Conservation (phyloP, 2,113 vertebrate species). For the Oncorhynchus keta region DNA sequence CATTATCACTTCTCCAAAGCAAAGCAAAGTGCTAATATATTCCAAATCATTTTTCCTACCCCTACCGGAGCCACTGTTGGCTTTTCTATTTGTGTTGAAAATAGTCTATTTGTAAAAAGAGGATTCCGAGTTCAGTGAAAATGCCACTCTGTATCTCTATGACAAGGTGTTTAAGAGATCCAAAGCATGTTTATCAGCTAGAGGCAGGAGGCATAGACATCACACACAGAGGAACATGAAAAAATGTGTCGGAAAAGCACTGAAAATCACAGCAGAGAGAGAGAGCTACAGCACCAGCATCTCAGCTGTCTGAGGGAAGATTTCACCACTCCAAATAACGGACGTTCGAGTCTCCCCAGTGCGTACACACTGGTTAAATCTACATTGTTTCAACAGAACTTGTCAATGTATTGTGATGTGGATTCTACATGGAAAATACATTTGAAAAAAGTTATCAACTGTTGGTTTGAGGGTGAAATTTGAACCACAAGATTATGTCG, state of each 20-base stretch:
- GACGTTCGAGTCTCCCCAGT: slow-evolving; percentile 26
- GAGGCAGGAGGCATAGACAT: slow-evolving; percentile 39
- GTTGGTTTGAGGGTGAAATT: too few relatives aligned
- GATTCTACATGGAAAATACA: too few relatives aligned
- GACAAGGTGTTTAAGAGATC: slow-evolving; percentile 41
- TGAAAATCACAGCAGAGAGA: slow-evolving; percentile 37
- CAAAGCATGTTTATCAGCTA: slow-evolving; percentile 37
- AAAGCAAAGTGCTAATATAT: not conserved
- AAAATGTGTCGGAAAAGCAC: slow-evolving; percentile 35
- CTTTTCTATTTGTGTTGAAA: slow-evolving; percentile 23
- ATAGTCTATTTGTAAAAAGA: slow-evolving; percentile 3
- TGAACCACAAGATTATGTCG: too few relatives aligned
- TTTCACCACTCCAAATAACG: slow-evolving; percentile 32
- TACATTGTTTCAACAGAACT: too few relatives aligned
- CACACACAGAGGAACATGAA: slow-evolving; percentile 34
- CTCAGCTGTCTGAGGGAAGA: slow-evolving; percentile 40
- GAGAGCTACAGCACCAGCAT: slow-evolving; percentile 11
- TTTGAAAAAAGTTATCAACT: too few relatives aligned
- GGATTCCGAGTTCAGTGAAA: slow-evolving; percentile 20
- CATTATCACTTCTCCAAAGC: not conserved
- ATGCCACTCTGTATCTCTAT: slow-evolving; percentile 27
- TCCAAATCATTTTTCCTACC: slow-evolving; percentile 31
- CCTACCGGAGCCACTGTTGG: slow-evolving; percentile 40
- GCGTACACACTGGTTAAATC: too few relatives aligned
- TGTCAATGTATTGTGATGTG: too few relatives aligned